Evolutionary conservation across 2,113 vertebrate species (phyloP).

Genomic region (Corvus moneduloides): DNA sequence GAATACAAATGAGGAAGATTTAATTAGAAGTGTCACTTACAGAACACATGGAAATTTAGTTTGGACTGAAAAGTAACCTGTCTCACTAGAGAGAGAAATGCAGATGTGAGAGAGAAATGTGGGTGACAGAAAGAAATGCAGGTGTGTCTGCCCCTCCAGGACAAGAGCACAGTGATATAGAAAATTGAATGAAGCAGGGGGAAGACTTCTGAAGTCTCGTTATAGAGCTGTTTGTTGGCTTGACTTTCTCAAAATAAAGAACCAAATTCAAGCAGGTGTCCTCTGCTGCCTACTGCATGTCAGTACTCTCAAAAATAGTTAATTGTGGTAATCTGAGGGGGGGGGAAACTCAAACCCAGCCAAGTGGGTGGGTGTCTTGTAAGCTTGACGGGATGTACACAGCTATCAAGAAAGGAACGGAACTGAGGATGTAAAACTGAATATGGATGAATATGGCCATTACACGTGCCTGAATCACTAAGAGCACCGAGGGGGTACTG

Average conservation of each 20-base stretch:
- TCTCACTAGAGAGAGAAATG: background rate
- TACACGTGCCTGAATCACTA: background rate
- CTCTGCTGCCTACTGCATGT: background rate
- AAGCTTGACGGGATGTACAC: background rate
- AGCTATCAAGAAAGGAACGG: background rate
- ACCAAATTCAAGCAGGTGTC: background rate
- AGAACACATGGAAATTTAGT: background rate
- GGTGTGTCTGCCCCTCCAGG: background rate
- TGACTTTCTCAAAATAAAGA: background rate
- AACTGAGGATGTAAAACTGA: background rate
- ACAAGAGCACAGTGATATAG: background rate
- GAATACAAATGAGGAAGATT: background rate
- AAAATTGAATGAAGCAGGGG: background rate
- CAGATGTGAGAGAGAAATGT: background rate
- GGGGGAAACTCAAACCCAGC: background rate
- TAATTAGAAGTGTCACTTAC: background rate
- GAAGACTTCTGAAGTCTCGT: background rate
- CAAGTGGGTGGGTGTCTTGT: background rate
- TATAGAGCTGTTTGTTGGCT: background rate
- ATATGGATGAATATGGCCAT: background rate
- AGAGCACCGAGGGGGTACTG: background rate
- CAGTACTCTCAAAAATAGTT: background rate
- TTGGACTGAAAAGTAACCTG: background rate
- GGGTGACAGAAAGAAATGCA: background rate
- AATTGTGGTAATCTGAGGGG: background rate